phyloP scores from a whole-genome alignment of 2,797 vertebrate genomes.

The Iguana delicatissima region DNA sequence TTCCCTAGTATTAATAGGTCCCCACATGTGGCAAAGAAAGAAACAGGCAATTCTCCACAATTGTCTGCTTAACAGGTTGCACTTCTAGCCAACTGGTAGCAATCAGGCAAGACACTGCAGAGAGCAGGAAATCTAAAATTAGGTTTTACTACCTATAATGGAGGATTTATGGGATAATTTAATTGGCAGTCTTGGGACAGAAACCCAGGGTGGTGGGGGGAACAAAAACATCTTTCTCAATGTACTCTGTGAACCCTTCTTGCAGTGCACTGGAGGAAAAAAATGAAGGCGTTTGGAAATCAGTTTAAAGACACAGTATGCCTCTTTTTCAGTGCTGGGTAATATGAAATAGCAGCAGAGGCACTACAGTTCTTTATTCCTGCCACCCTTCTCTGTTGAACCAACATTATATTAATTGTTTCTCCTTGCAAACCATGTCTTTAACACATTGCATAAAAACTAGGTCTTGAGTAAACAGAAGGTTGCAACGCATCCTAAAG shows the following conservation, averaged over 20 bases:
- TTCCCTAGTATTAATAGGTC: conserved; percentile 50
- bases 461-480: conserved; percentile 44
- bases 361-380: conserved; percentile 25
- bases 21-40: conserved; percentile 61
- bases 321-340: conserved; percentile 39
- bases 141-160: conserved; percentile 87
- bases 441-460: conserved; percentile 6
- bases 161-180: conserved; percentile 86
- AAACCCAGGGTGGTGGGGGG: conserved; percentile 71
- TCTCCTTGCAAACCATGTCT: neutral
- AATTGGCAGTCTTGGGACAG: conserved; percentile 84
- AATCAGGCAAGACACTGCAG: conserved; percentile 80
- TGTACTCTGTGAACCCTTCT: conserved; percentile 65
- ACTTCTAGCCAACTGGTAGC: conserved; percentile 78
- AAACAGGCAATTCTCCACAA: conserved; percentile 63
- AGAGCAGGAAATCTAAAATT: conserved; percentile 88
- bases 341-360: neutral
- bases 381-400: conserved; percentile 31
- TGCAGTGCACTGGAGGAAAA: conserved; percentile 26
- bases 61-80: conserved; percentile 66
- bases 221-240: conserved; percentile 80
- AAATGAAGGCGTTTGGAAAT: conserved; percentile 50
- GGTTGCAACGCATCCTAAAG: conserved; percentile 27
- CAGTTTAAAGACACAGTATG: conserved; percentile 61
- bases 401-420: conserved; percentile 27